Evolutionary conservation across 2,113 vertebrate species (phyloP), one percentile per base, ranked within the genome.

Genomic region (Eudorcas thomsonii): DNA sequence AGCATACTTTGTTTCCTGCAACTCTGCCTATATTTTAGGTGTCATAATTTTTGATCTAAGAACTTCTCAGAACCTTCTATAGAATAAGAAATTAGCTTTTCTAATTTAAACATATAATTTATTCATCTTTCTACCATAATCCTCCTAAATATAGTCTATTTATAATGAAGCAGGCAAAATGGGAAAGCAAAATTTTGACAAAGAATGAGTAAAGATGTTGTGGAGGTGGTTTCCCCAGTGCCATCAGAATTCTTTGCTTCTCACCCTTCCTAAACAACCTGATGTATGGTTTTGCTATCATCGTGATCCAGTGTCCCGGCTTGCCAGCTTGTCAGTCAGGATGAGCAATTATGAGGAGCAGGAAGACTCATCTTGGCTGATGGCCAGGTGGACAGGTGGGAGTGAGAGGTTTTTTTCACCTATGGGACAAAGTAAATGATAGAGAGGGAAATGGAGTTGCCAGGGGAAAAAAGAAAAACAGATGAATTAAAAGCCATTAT

Each of bases 331-430:
- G 90, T 93, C 71, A 54, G 1, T 92, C 88, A 94, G n/a, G 59
- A 43, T 11, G 30, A 96, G 80, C 89, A 94, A 30, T 74, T 92
- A 36, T 9, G 33, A 96, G 33, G 33, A 55, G 21, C 43, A 89
- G 94, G 30, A 83, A 96, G 95, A 62, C n/a, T 86, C 36, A 14
- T 50, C 26, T 83, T 98, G 96, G 95, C 95, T 43, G 67, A 48
- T 19, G 10, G 84, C 95, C 95, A 97, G 28, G 52, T 52, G 28
- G 54, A 39, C 95, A 96, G 96, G 92, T 96, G 92, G 95, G 82
- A 64, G 1, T 10, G 55, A 94, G 71, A 87, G 36, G 43, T 88
- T 82, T 48, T 54, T 2, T 94, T 96, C 11, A 15, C 85, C 85
- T 94, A 2, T 83, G 93, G 81, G 83, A 93, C 60, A 50, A 48